A percentile compares a stretch with the other conserved stretches of the same genome.
phyloP scores from a whole-genome alignment of 2,888 invertebrate genomes.

The Gasteruption jaculator region DNA sequence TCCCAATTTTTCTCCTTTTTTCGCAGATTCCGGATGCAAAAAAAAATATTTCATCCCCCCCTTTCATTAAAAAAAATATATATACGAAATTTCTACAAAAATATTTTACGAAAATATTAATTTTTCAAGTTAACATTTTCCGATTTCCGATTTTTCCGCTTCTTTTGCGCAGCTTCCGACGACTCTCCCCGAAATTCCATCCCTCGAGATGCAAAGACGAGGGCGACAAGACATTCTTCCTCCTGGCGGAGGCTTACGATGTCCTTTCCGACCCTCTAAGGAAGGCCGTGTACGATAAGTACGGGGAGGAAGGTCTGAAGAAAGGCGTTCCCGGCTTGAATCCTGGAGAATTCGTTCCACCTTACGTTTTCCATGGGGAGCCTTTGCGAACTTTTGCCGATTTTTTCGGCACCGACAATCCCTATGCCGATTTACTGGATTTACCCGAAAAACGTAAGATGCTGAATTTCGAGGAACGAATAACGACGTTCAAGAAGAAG shows the following conservation, averaged over 20 bases:
- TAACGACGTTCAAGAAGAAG: constrained; percentile 65
- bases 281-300: constrained; percentile 81
- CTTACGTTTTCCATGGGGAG: constrained; percentile 79
- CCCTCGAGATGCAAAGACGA: constrained; percentile 53
- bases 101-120: background rate
- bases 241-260: constrained; percentile 76
- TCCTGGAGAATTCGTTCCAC: constrained; percentile 64
- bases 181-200: constrained; percentile 59
- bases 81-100: too few relatives aligned
- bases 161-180: constrained; percentile 56
- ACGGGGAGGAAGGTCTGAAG: constrained; percentile 84
- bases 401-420: constrained; percentile 80
- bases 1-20: too few relatives aligned
- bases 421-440: constrained; percentile 73
- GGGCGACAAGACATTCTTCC: constrained; percentile 54
- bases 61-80: too few relatives aligned
- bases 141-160: too few relatives aligned
- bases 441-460: constrained; percentile 62
- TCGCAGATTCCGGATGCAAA: too few relatives aligned
- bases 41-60: too few relatives aligned
- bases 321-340: constrained; percentile 71
- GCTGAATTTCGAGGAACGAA: constrained; percentile 61
- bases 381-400: constrained; percentile 66
- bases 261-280: constrained; percentile 64
- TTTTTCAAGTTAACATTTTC: background rate